Percentiles rank a stretch among this genome's conserved stretches.
Conservation (phyloP, 2,888 invertebrate genomes). For the Drosophila meridionalis region DNA sequence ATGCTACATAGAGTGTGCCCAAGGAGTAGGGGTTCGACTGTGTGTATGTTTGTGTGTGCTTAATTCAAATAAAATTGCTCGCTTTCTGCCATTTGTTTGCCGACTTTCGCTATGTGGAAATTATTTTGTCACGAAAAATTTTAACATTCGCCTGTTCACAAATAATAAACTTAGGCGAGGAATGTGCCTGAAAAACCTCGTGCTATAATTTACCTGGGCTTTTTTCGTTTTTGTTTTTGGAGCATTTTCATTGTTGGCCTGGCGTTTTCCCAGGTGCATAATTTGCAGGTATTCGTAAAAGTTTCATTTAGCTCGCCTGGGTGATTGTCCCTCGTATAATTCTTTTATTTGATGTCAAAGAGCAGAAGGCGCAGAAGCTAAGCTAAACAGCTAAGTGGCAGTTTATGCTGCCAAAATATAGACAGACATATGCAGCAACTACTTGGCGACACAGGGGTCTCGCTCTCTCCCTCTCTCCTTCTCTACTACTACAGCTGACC, state of each 20-base stretch:
- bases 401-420: conserved; percentile 45
- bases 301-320: conserved; percentile 26
- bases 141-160: conserved; percentile 37
- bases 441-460: conserved; percentile 13
- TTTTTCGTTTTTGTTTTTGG: background rate
- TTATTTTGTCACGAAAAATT: conserved; percentile 54
- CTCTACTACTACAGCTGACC: background rate
- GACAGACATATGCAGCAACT: conserved; percentile 42
- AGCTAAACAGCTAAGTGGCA: conserved; percentile 43
- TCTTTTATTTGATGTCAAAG: conserved; percentile 34
- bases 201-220: conserved; percentile 51
- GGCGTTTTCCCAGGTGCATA: conserved; percentile 63
- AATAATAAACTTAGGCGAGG: conserved; percentile 34
- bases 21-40: conserved; percentile 1
- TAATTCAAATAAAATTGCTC: conserved; percentile 65
- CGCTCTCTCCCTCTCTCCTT: background rate
- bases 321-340: conserved; percentile 13
- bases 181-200: conserved; percentile 2
- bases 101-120: conserved; percentile 26
- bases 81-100: conserved; percentile 40
- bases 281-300: conserved; percentile 57
- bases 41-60: conserved; percentile 19
- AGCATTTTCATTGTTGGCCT: conserved; percentile 19
- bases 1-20: conserved; percentile 4
- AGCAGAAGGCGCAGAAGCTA: conserved; percentile 16